Base-by-base conservation (phyloP, 64 coral and sea anemone genomes). In the Actinia tenebrosa region DNA sequence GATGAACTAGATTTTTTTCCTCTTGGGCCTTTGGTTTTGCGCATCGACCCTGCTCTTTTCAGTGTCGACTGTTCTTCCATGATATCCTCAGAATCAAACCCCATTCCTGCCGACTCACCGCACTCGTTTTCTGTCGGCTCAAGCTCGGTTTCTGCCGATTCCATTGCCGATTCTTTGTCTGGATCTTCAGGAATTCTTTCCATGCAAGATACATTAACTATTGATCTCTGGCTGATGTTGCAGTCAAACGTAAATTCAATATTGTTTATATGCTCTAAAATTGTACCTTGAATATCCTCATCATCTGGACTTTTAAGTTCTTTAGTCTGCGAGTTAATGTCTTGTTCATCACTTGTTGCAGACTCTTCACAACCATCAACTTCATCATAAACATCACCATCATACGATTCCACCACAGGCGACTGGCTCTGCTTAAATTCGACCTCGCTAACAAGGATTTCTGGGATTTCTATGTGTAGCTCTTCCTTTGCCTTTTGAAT, bases 261-360 rank as follows among this genome's bases (percentile, higher is more conserved):
- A 30, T 42, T 75, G 42, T 43, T 27, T 27, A 75, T 75, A 30
- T 75, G 69, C 14, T 75, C 69, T 75, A 75, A 42, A 13, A 75
- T 75, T 14, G 69, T 75, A 13, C 69, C 69, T 75, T 75, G 69
- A 42, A 75, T 75, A 75, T 75, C 69, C 20, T 75, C 69, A 30
- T 75, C 69, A 5, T 75, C 69, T 26, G 69, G 69, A 42, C 69
- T 75, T 42, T 75, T 75, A 14, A 75, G 69, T 13, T 75, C 69
- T 75, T 75, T 26, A 75, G 69, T 75, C 69, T 75, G 25, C 2
- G n/a, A 11, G 15, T 3, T 75, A 14, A 25, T 42, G 10, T 75
- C 37, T 30, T 75, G 63, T 66, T n/a, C 22, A 11, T 13, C 27
- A 42, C 69, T 75, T 27, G 26, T 26, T 75, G 37, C 69, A 26